Base-by-base conservation (phyloP, 2,888 invertebrate genomes). In the Phorcus lineatus region DNA sequence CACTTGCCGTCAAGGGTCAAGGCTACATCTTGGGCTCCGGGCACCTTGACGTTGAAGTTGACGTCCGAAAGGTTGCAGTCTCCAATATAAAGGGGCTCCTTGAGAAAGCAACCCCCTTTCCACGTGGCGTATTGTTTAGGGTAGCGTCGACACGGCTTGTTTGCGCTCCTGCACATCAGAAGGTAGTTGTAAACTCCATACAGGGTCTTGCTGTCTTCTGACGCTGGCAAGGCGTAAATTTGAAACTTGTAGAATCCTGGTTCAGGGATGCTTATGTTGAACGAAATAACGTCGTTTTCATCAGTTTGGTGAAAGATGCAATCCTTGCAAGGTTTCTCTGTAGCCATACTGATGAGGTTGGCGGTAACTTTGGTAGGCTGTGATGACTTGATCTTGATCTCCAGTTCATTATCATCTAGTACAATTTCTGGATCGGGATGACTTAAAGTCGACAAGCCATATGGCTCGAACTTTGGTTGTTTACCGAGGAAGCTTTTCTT, bases 121-220 rank as follows among this genome's bases (percentile, higher is more conserved):
- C 93, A 93, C 81, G 92, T 92, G 54, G 92, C 92, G 78, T 91
- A 93, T 86, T 93, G 93, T 85, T 92, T 91, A 24, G 93, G 92
- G 88, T 89, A 93, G 31, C 91, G 90, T 53, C 86, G 82, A 52
- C 88, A 87, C 22, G 87, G 81, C 74, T 88, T 87, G 28, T 85
- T 83, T 7, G 88, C 85, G 19, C 83, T 52, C 28, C 80, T 81
- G 81, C 91, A 90, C 83, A 90, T 87, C 83, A 93, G 87, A 77
- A 93, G 85, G 83, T 92, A 93, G 86, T 93, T 93, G 87, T 84
- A 92, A 24, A 93, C 92, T 31, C 92, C 92, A 0, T 92, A 92
- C 55, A 93, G 88, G 22, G 90, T 89, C 85, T 92, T 92, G 79
- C 90, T 91, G 19, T 91, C 88, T 79, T 93, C 92, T 28, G 87